Percentiles rank a stretch among this genome's conserved stretches.
phyloP scores from a whole-genome alignment of 2,888 invertebrate genomes.

The Rhingia rostrata region DNA sequence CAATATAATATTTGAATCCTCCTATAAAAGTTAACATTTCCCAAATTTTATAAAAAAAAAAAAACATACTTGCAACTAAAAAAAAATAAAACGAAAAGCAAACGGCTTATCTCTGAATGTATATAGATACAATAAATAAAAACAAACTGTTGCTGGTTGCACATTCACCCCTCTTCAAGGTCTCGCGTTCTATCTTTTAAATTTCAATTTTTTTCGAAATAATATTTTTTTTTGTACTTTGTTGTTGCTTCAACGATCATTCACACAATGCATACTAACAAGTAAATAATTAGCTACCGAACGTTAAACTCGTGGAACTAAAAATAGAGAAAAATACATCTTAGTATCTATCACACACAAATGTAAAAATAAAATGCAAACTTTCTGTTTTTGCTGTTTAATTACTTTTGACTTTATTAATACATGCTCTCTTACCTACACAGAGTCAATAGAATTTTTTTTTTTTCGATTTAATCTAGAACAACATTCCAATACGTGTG shows the following conservation, averaged over 20 bases:
- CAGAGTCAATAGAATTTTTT: not conserved
- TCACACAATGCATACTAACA: slow-evolving; percentile 42
- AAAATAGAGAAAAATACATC: slow-evolving; percentile 40
- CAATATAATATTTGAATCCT: no score
- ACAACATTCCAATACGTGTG: slow-evolving; percentile 12
- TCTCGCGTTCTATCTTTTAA: slow-evolving; percentile 18
- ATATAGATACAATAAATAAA: slow-evolving; percentile 14
- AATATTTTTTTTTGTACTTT: not conserved
- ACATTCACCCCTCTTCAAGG: slow-evolving; percentile 63
- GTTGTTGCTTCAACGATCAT: slow-evolving; percentile 16
- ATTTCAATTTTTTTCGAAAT: not conserved
- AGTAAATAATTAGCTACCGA: slow-evolving; percentile 31
- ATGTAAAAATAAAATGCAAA: slow-evolving; percentile 31
- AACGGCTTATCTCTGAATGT: slow-evolving; percentile 2
- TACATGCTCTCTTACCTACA: slow-evolving; percentile 14
- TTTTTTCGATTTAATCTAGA: slow-evolving; percentile 32
- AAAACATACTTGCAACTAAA: not conserved
- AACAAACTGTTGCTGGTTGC: slow-evolving; percentile 28
- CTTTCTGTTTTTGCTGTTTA: not conserved
- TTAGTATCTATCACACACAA: slow-evolving; percentile 14
- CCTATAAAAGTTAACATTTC: no score
- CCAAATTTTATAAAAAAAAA: no score
- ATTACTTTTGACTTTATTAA: slow-evolving; percentile 5
- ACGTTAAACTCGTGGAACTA: slow-evolving; percentile 54
- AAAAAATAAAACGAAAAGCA: not conserved